Percentiles rank a stretch among this genome's conserved stretches.
phyloP scores from a whole-genome alignment of 2,113 vertebrate species.

The Seriola rivoliana region DNA sequence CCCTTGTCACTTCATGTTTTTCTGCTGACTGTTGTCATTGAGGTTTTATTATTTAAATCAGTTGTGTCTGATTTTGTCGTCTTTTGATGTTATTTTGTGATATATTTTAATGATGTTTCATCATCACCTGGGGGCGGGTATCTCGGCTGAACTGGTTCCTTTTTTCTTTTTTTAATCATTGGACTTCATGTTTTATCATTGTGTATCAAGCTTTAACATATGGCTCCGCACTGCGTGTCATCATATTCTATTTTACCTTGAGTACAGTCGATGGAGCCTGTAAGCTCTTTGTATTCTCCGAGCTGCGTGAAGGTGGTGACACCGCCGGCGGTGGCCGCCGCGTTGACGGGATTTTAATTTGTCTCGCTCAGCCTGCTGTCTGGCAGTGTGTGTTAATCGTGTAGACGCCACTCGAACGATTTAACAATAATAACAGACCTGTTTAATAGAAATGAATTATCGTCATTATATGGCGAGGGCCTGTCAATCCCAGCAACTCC shows the following conservation, averaged over 20 bases:
- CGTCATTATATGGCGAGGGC: constrained; percentile 62
- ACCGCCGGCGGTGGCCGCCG: constrained; percentile 10
- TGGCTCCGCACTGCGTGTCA: background rate
- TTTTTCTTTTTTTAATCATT: background rate
- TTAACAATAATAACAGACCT: constrained; percentile 75
- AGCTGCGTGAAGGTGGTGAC: constrained; percentile 27
- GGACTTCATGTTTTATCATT: background rate
- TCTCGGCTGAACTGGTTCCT: background rate
- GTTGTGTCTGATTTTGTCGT: background rate
- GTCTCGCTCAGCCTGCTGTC: constrained; percentile 56
- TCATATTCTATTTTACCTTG: constrained; percentile 10
- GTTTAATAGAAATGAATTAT: constrained; percentile 81
- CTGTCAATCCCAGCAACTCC: constrained; percentile 70
- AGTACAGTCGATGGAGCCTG: constrained; percentile 15
- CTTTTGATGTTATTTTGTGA: constrained; percentile 2
- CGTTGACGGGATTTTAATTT: constrained; percentile 67
- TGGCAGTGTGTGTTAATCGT: constrained; percentile 63
- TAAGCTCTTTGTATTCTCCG: constrained; percentile 29
- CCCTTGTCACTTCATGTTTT: background rate
- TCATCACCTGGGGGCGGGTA: background rate
- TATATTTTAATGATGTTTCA: background rate
- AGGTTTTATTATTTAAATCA: background rate
- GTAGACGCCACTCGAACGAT: constrained; percentile 64
- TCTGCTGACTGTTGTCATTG: background rate
- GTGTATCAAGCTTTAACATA: background rate